Percentiles rank a stretch among this genome's conserved stretches.
Conservation (phyloP, 2,888 invertebrate species). For the Pyrrhia umbra region DNA sequence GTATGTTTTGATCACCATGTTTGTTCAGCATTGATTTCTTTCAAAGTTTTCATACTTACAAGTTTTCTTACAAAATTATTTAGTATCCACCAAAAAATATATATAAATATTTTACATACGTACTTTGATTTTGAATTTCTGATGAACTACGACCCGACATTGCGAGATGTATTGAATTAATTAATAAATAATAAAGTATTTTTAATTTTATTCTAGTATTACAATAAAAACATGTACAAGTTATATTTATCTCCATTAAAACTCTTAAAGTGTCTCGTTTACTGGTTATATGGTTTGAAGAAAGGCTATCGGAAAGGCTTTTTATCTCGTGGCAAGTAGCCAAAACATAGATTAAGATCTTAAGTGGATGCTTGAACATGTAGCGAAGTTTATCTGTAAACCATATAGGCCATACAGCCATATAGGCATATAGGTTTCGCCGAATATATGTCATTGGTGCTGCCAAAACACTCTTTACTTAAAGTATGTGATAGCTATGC, state of each 20-base stretch:
- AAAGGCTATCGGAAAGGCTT: conserved; percentile 43
- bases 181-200: no score
- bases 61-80: no score
- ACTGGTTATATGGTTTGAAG: conserved; percentile 33
- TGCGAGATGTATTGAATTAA: no score
- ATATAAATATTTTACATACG: no score
- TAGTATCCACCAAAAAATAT: no score
- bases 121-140: no score
- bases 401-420: background rate
- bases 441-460: conserved; percentile 1
- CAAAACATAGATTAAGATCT: conserved; percentile 55
- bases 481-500: background rate
- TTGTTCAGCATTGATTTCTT: no score
- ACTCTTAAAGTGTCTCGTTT: conserved; percentile 33
- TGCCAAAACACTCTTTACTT: conserved; percentile 24
- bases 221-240: background rate
- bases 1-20: no score
- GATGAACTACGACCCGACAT: no score
- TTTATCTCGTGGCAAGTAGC: conserved; percentile 55
- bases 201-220: no score
- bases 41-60: no score
- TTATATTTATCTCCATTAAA: conserved; percentile 34
- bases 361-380: conserved; percentile 42
- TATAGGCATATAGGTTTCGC: conserved; percentile 16
- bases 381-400: conserved; percentile 34